These are phyloP conservation scores for Agelastica alni DNA, from an alignment of 2,888 invertebrate species.

Conservation along the genomic window DNA sequence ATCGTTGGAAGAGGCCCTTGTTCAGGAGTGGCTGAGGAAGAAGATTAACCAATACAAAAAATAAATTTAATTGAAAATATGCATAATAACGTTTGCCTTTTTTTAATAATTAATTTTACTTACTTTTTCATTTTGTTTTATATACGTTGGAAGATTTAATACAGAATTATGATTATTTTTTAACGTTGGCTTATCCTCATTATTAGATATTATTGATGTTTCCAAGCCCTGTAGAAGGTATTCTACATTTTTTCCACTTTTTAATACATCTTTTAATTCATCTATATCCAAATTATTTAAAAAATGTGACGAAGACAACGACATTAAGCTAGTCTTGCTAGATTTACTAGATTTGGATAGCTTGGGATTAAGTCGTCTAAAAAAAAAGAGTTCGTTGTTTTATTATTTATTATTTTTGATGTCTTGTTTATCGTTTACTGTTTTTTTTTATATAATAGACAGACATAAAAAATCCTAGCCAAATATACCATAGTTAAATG, in stretches of 20 bases:
- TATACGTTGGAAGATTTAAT: slow-evolving; percentile 74
- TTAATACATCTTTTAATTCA: slow-evolving; percentile 69
- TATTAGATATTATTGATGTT: slow-evolving; percentile 14
- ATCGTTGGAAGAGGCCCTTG: too few relatives aligned
- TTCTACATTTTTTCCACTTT: slow-evolving; percentile 70
- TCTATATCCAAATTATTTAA: slow-evolving; percentile 54
- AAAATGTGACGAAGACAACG: slow-evolving; percentile 58
- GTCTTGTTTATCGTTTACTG: too few relatives aligned
- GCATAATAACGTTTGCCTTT: too few relatives aligned
- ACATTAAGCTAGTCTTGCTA: slow-evolving; percentile 43
- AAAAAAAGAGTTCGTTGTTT: too few relatives aligned
- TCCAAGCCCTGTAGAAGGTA: slow-evolving; percentile 59
- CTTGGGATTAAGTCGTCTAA: slow-evolving; percentile 38
- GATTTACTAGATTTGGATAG: slow-evolving; percentile 42
- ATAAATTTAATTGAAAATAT: too few relatives aligned
- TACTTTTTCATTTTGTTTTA: slow-evolving; percentile 71
- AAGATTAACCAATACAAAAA: too few relatives aligned
- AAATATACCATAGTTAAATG: too few relatives aligned
- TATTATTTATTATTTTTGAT: too few relatives aligned
- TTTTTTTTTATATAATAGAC: too few relatives aligned
- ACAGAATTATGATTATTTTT: slow-evolving; percentile 61
- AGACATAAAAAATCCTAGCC: too few relatives aligned
- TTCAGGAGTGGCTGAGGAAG: too few relatives aligned
- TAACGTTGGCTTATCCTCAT: slow-evolving; percentile 57
- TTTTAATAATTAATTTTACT: slow-evolving; percentile 27